Base-by-base conservation (phyloP, 2,113 vertebrate genomes). In the Bothrops jararaca region DNA sequence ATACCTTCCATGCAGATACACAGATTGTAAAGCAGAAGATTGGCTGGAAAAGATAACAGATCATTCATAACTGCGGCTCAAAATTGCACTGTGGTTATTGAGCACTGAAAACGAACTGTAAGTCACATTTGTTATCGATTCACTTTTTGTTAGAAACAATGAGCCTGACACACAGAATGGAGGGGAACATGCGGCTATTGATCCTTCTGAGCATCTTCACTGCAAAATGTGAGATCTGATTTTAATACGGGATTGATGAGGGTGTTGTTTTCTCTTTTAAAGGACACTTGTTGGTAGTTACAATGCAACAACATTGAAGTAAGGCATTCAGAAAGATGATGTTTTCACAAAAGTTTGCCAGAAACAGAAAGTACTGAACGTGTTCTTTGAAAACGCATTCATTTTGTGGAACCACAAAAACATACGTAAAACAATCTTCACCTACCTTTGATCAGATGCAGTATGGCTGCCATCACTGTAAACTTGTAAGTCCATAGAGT, bases 21-120 rank as follows among this genome's bases (percentile, higher is more conserved):
- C 50, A 90, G 94, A 89, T 96, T 97, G 4, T 94, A 96, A 85
- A 1, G 93, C 54, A 60, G 96, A 94, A 96, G 94, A 94, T 86
- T 94, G 95, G 96, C 96, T 93, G 95, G 95, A 93, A 96, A 94
- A 97, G 97, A 97, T 97, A 97, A 96, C 96, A 94, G 97, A 98
- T 98, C 98, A 97, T 97, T 98, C 97, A 96, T 98, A 98, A 99
- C 99, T 98, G 98, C 98, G 98, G 98, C 94, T 95, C 97, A 98
- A 89, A 98, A 99, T 98, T 98, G 98, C 98, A 39, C 95, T 93
- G 94, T 97, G 98, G 97, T 95, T 98, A 98, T 98, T 96, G 98
- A 98, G 97, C 96, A 96, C 95, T 93, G 97, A 98, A 97, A 98
- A 98, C 97, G 97, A 98, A 96, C 98, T 95, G 94, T 95, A 96